Base-by-base conservation (phyloP, 2,888 invertebrate genomes). In the Agonopterix heracliana region DNA sequence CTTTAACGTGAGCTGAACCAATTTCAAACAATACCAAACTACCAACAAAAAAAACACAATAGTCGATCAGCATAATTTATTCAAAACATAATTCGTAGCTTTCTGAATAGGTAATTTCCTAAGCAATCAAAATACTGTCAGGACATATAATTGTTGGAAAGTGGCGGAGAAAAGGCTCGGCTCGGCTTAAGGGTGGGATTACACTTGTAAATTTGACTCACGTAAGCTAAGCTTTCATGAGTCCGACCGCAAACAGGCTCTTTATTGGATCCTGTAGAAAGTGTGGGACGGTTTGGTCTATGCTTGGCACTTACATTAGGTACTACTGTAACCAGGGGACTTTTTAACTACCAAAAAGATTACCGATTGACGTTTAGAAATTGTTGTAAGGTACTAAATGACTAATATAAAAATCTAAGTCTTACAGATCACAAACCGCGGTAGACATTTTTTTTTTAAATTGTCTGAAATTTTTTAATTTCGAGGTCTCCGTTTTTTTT, bases 161-260 rank as follows among this genome's bases (percentile, higher is more conserved):
- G 11, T n/a, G 14, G 10, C 17, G 11, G 10, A 34, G 10, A 45
- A 38, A 38, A 17, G 5, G 14, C 14, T 36, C 45, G 35, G 34
- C 44, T 12, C 34, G 34, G 35, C 12, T 35, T 45, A 36, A 45
- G 11, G 46, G 26, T 44, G 11, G 49, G 43, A 50, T 50, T 50
- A 40, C 47, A 53, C 49, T 61, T 54, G 54, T 53, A 44, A 52
- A 64, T 64, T 60, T 52, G 42, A 45, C 38, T 47, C 60, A 60
- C 60, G 62, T 48, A 49, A 47, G 40, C 38, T 53, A 54, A 56
- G 57, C 53, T 53, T 34, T 44, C 50, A 53, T 51, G 56, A 50
- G 55, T 44, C 50, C 53, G 46, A 48, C 44, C 49, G 57, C 57
- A 45, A 45, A 45, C 35, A 45, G 14, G 34, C 10, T 10, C 35